Conservation (phyloP, 2,797 vertebrate genomes). For the Anguilla marmorata region DNA sequence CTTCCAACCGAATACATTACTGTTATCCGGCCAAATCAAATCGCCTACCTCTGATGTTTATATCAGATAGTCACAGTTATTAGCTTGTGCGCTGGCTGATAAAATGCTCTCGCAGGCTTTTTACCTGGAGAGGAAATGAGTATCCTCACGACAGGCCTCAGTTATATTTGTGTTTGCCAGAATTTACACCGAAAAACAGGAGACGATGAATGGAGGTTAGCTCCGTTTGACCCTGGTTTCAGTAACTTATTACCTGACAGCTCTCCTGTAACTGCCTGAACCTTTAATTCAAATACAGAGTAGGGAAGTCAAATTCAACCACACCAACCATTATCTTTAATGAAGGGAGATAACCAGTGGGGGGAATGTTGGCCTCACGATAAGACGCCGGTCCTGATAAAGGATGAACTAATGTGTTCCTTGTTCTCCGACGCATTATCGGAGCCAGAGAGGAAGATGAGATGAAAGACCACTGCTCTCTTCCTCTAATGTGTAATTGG, state of each 20-base stretch:
- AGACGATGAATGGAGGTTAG: slow-evolving; percentile 5
- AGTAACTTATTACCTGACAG: slow-evolving; percentile 3
- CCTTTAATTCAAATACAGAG: neutral
- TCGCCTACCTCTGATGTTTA: slow-evolving; percentile 73
- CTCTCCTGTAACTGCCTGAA: neutral
- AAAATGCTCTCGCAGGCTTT: slow-evolving; percentile 53
- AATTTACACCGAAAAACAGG: slow-evolving; percentile 20
- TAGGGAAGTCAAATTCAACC: neutral
- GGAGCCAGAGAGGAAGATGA: neutral
- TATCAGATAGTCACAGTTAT: slow-evolving; percentile 68
- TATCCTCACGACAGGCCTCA: slow-evolving; percentile 2
- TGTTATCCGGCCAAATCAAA: slow-evolving; percentile 79
- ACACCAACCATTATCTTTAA: slow-evolving; percentile 14
- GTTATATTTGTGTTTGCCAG: slow-evolving; percentile 18
- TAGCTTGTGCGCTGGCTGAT: slow-evolving; percentile 49
- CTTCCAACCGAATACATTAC: slow-evolving; percentile 72
- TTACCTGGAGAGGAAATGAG: slow-evolving; percentile 47
- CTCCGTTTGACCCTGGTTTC: neutral
- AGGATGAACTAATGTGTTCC: slow-evolving; percentile 10
- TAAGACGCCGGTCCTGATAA: neutral
- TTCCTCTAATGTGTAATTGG: neutral
- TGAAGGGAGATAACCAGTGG: slow-evolving; percentile 10
- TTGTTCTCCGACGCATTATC: neutral
- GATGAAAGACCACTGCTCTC: neutral
- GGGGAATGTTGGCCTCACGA: neutral